Conservation (phyloP, 2,888 invertebrate species). For the Ophion ellenae region DNA sequence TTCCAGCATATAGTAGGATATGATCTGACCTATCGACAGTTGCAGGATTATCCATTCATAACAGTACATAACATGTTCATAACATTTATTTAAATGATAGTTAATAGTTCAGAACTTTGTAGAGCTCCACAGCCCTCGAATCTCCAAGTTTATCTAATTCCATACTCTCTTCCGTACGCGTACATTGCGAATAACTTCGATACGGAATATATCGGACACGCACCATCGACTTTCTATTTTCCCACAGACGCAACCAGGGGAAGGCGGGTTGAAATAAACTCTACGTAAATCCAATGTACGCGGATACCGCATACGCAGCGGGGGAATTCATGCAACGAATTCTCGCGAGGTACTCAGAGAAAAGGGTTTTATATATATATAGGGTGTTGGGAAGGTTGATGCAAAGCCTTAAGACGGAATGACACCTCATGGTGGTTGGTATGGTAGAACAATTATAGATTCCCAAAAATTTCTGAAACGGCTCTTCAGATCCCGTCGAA, state of each 20-base stretch:
- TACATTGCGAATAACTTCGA: slow-evolving; percentile 42
- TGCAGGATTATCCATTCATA: too few species aligned
- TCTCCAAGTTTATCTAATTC: slow-evolving; percentile 42
- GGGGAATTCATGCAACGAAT: slow-evolving; percentile 16
- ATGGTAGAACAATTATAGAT: too few species aligned
- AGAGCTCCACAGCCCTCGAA: slow-evolving; percentile 25
- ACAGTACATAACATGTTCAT: too few species aligned
- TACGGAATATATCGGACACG: slow-evolving; percentile 47
- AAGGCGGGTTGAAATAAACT: background rate
- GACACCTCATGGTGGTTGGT: too few species aligned
- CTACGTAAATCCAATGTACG: background rate
- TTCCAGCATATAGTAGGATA: too few species aligned
- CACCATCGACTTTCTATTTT: slow-evolving; percentile 60
- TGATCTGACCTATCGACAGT: too few species aligned
- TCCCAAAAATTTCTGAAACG: too few species aligned
- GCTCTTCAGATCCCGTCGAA: too few species aligned
- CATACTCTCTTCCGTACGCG: background rate
- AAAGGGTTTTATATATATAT: too few species aligned
- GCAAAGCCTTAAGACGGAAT: too few species aligned
- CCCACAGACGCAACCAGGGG: background rate
- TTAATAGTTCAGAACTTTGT: slow-evolving; percentile 42
- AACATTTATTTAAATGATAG: too few species aligned
- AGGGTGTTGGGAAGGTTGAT: too few species aligned
- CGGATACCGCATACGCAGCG: background rate
- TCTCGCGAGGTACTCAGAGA: background rate